These are phyloP conservation scores for Dichetophora obliterata DNA, from an alignment of 2,888 invertebrate species.

Conservation along the genomic window DNA sequence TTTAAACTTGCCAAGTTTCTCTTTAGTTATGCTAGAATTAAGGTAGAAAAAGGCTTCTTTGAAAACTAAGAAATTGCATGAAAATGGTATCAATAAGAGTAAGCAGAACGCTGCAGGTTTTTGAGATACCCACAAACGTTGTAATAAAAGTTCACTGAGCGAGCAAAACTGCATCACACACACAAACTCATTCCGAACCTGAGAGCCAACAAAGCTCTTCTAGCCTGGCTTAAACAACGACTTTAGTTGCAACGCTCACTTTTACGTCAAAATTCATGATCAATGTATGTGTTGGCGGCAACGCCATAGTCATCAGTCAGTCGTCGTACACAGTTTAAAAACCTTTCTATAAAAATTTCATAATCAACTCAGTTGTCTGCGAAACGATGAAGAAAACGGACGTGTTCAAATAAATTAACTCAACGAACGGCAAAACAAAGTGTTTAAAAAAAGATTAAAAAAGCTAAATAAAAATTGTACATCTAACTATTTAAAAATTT, in stretches of 20 bases:
- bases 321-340: constrained; percentile 55
- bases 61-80: not conserved
- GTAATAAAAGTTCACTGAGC: not conserved
- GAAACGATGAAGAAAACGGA: constrained; percentile 63
- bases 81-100: not conserved
- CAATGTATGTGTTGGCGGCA: not conserved
- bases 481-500: not conserved
- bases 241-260: not conserved
- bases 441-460: constrained; percentile 18
- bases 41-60: not conserved
- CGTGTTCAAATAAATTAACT: constrained; percentile 50
- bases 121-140: not conserved
- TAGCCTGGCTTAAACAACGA: not conserved
- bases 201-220: not conserved
- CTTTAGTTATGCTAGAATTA: not conserved
- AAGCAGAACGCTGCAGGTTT: not conserved
- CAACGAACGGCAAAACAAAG: not conserved
- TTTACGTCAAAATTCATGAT: not conserved
- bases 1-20: too few species aligned
- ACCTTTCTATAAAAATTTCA: constrained; percentile 63
- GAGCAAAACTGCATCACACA: not conserved
- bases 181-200: not conserved
- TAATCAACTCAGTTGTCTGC: constrained; percentile 65
- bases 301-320: not conserved
- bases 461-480: not conserved